Percentiles rank a stretch among this genome's conserved stretches.
Conservation (phyloP, 2,888 invertebrate species). For the Meiosimyza platycephala region DNA sequence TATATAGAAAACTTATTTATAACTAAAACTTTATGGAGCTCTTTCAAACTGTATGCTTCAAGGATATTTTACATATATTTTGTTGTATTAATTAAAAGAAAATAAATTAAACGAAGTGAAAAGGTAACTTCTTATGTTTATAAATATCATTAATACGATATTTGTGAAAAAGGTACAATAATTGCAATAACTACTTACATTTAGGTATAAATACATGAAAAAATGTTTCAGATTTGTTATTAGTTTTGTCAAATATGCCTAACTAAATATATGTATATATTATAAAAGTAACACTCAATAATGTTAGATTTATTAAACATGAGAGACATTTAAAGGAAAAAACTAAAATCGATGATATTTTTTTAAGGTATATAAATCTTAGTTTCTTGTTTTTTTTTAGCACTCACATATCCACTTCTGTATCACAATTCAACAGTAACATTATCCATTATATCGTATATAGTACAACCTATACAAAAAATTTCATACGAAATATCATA, state of each 20-base stretch:
- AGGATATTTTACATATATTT: no score
- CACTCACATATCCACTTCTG: not conserved
- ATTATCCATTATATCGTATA: conserved; percentile 16
- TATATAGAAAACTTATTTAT: no score
- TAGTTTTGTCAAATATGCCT: conserved; percentile 32
- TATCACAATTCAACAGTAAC: conserved; percentile 17
- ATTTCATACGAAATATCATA: not conserved
- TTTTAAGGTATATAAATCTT: conserved; percentile 35
- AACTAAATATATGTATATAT: no score
- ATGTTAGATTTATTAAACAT: not conserved
- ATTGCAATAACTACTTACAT: conserved; percentile 3
- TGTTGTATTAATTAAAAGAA: no score
- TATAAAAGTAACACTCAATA: not conserved
- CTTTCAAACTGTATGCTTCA: no score
- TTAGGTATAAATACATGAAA: conserved; percentile 10
- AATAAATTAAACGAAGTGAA: no score
- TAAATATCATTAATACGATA: no score
- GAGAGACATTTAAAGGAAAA: conserved; percentile 10
- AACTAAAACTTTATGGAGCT: no score
- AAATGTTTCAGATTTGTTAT: not conserved
- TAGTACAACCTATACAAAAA: conserved; percentile 31
- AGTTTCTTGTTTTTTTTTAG: not conserved
- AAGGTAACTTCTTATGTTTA: no score
- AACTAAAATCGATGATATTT: conserved; percentile 29
- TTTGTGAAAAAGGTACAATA: conserved; percentile 19